Evolutionary conservation across 2,888 invertebrate species (phyloP).

Genomic region (Stenodema calcarata): DNA sequence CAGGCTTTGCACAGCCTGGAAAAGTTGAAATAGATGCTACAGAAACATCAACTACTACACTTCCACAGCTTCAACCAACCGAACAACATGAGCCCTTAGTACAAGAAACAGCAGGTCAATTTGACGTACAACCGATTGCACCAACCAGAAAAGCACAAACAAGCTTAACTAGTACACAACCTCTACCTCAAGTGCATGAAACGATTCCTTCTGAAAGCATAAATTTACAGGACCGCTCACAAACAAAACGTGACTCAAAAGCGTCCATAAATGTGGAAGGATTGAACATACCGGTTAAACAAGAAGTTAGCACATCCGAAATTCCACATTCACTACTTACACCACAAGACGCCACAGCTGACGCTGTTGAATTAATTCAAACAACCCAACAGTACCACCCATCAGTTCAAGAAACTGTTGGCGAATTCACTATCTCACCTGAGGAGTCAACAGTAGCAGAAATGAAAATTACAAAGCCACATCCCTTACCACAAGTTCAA

Average conservation of each 20-base stretch:
- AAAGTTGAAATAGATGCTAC: neutral
- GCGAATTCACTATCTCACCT: neutral
- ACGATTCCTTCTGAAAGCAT: neutral
- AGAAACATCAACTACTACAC: neutral
- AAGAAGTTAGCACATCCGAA: neutral
- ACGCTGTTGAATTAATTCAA: neutral
- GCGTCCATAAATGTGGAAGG: neutral
- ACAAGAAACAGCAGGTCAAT: constrained; percentile 25
- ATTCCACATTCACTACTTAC: neutral
- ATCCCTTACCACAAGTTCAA: neutral
- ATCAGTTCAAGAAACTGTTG: neutral
- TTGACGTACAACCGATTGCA: neutral
- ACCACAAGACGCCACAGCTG: neutral
- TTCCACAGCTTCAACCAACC: neutral
- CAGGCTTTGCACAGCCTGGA: neutral
- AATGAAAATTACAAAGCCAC: neutral
- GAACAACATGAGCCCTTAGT: neutral
- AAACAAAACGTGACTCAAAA: neutral
- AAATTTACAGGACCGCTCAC: neutral
- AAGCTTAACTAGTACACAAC: neutral
- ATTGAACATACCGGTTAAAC: neutral
- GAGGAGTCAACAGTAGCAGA: neutral
- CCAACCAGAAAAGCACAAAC: neutral
- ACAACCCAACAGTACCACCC: neutral
- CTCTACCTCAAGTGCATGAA: neutral